These are phyloP conservation scores for Melanophora roralis DNA, from an alignment of 2,888 invertebrate genomes.

Conservation along the genomic window DNA sequence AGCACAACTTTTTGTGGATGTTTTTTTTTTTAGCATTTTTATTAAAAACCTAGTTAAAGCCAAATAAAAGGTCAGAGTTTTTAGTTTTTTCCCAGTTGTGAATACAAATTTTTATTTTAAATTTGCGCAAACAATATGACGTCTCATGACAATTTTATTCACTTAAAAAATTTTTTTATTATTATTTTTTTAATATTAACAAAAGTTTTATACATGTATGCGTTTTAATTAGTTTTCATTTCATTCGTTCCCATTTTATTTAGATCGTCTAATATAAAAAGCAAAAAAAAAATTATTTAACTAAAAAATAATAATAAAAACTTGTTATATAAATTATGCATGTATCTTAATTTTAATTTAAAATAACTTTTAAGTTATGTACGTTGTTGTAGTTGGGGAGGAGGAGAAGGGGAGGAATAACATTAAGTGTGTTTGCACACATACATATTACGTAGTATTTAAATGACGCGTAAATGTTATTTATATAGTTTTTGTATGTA, in stretches of 20 bases:
- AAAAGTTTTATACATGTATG: conserved; percentile 49
- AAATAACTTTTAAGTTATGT: conserved; percentile 54
- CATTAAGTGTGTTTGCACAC: conserved; percentile 48
- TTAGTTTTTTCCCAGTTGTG: conserved; percentile 41
- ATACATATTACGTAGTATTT: conserved; percentile 19
- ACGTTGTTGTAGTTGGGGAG: conserved; percentile 31
- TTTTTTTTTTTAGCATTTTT: too few relatives aligned
- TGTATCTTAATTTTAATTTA: conserved; percentile 44
- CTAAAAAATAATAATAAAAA: conserved; percentile 55
- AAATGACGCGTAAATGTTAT: conserved; percentile 45
- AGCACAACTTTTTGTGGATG: too few relatives aligned
- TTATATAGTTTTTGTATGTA: conserved; percentile 27
- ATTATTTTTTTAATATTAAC: conserved; percentile 50
- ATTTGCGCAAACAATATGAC: conserved; percentile 58
- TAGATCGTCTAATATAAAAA: conserved; percentile 54
- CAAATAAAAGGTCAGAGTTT: background rate
- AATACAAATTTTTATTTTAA: conserved; percentile 35
- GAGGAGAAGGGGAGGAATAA: conserved; percentile 3
- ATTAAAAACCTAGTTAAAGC: background rate
- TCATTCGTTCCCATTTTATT: conserved; percentile 35
- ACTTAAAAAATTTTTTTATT: background rate
- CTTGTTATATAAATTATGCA: conserved; percentile 59
- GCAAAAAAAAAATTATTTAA: conserved; percentile 52
- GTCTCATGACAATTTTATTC: conserved; percentile 34
- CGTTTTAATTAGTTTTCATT: conserved; percentile 1